Conservation (phyloP, 2,888 invertebrate species). For the Chaetoderma sp. region DNA sequence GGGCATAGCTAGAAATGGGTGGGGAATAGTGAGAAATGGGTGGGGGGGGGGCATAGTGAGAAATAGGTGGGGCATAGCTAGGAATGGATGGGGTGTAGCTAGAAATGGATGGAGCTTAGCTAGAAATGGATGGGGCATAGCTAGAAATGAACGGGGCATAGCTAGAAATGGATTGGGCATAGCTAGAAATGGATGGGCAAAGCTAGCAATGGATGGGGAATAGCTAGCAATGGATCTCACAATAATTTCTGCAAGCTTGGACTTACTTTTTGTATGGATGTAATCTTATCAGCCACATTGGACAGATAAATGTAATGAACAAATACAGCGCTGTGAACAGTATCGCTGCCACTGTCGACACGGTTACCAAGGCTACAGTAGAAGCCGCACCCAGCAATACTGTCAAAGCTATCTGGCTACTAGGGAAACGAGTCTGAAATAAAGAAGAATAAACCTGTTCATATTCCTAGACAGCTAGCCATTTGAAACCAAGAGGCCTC, state of each 20-base stretch:
- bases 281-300: slow-evolving; percentile 67
- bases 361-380: slow-evolving; percentile 41
- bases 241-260: neutral
- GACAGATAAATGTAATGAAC: slow-evolving; percentile 70
- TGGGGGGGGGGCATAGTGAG: no score
- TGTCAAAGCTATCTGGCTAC: slow-evolving; percentile 48
- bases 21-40: no score
- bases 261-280: slow-evolving; percentile 71
- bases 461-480: neutral
- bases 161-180: no score
- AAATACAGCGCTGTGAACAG: slow-evolving; percentile 58
- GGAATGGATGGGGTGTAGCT: no score
- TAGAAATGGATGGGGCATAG: no score
- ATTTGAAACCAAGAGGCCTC: no score
- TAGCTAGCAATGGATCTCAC: neutral
- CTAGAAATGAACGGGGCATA: no score
- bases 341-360: slow-evolving; percentile 57
- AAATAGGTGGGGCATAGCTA: no score
- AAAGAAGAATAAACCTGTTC: neutral
- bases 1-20: no score
- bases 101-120: no score
- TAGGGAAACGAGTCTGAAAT: slow-evolving; percentile 41
- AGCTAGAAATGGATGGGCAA: no score
- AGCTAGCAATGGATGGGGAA: no score
- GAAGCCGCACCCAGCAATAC: slow-evolving; percentile 43